Percentiles rank a stretch among this genome's conserved stretches.
phyloP scores from a whole-genome alignment of 1,140 invertebrate genomes.

The Lepeophtheirus salmonis region DNA sequence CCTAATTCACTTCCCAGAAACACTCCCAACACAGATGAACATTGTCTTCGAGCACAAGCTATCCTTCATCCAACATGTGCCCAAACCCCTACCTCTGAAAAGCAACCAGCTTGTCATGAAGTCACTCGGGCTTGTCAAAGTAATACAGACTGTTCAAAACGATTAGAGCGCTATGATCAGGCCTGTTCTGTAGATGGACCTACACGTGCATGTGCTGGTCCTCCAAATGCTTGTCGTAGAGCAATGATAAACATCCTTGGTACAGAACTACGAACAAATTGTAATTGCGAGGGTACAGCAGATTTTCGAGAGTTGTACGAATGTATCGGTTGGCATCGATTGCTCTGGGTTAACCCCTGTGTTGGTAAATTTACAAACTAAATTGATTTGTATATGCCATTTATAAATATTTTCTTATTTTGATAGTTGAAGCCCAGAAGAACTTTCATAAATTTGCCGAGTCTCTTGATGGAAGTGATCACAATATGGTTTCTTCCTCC shows the following conservation, averaged over 20 bases:
- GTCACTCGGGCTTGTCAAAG: conserved; percentile 55
- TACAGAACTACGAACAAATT: conserved; percentile 57
- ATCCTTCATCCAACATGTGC: conserved; percentile 66
- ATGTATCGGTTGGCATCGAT: conserved; percentile 65
- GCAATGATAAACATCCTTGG: conserved; percentile 66
- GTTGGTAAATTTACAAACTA: conserved; percentile 45
- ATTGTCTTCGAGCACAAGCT: conserved; percentile 66
- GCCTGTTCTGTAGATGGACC: conserved; percentile 69
- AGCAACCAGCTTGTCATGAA: conserved; percentile 48
- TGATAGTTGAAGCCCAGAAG: conserved; percentile 63
- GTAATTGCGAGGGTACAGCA: conserved; percentile 47
- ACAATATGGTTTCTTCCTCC: conserved; percentile 19
- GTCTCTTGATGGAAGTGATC: conserved; percentile 18
- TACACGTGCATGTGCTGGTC: conserved; percentile 68
- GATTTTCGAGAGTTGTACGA: conserved; percentile 60
- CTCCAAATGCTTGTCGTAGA: conserved; percentile 50
- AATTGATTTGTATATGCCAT: not conserved
- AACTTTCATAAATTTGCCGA: conserved; percentile 47
- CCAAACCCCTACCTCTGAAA: conserved; percentile 35
- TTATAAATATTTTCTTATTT: conserved; percentile 3
- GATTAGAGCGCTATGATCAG: conserved; percentile 66
- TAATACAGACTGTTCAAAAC: conserved; percentile 38
- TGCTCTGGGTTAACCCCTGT: conserved; percentile 78
- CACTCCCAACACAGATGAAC: conserved; percentile 55
- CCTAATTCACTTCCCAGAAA: conserved; percentile 35